Conservation (phyloP, 1,140 invertebrate genomes). For the Drosophila teissieri region DNA sequence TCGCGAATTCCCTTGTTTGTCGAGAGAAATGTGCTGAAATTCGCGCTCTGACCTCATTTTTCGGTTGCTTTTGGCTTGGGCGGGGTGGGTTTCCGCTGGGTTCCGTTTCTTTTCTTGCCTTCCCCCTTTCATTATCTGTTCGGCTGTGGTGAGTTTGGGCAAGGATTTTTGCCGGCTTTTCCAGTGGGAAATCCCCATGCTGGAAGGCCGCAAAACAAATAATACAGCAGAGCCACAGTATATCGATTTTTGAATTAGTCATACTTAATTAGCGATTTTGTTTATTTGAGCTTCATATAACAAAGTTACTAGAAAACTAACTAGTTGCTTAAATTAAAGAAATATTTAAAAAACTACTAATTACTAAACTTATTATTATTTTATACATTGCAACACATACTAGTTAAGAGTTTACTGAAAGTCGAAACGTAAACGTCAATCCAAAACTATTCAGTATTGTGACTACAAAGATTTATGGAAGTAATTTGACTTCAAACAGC, state of each 20-base stretch:
- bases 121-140: not conserved
- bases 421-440: no score
- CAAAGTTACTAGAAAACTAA: no score
- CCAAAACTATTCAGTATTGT: no score
- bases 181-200: conserved; percentile 17
- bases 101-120: not conserved
- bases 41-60: conserved; percentile 35
- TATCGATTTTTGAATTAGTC: no score
- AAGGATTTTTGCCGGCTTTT: conserved; percentile 37
- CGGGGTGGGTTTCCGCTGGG: conserved; percentile 47
- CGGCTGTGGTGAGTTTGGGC: conserved; percentile 29
- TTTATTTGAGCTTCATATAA: no score
- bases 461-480: not conserved
- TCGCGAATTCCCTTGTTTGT: not conserved
- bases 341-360: no score
- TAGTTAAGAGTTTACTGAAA: no score
- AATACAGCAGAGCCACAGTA: not conserved
- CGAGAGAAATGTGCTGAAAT: conserved; percentile 7
- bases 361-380: no score
- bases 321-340: no score
- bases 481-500: not conserved
- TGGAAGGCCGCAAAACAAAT: not conserved
- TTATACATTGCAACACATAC: no score
- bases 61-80: not conserved
- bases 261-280: no score